phyloP scores from a whole-genome alignment of 2,888 invertebrate species.

The Apodemia zela region DNA sequence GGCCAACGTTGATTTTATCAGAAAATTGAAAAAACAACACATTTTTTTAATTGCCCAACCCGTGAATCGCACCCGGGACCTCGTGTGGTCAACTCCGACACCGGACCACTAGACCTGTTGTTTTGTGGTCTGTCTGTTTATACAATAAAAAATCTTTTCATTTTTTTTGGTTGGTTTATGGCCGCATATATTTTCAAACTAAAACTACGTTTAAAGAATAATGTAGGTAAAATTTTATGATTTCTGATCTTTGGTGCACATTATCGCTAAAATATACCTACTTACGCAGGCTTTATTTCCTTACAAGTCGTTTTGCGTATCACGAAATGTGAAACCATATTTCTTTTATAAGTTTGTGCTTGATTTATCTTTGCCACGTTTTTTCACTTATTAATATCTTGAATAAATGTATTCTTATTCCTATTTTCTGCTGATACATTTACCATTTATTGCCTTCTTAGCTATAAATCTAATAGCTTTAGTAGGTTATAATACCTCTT shows the following conservation, averaged over 20 bases:
- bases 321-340: neutral
- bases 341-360: neutral
- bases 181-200: too few relatives aligned
- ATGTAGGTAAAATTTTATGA: neutral
- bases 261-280: neutral
- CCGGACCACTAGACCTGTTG: too few relatives aligned
- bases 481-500: neutral
- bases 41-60: too few relatives aligned
- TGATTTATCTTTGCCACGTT: neutral
- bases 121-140: too few relatives aligned
- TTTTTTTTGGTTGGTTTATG: too few relatives aligned
- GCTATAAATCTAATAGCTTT: neutral
- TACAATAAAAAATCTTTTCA: too few relatives aligned
- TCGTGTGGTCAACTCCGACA: too few relatives aligned
- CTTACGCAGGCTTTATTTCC: neutral
- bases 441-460: neutral
- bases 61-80: too few relatives aligned
- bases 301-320: conserved; percentile 1
- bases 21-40: too few relatives aligned
- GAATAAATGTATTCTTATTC: neutral
- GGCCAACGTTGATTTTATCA: too few relatives aligned
- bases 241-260: neutral
- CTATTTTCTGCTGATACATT: neutral
- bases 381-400: neutral
- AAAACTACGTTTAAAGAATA: neutral